Evolutionary conservation across 1,140 invertebrate genomes (phyloP), one percentile per base, ranked within the genome.

Genomic region (Pseudomyrmex flavicornis): DNA sequence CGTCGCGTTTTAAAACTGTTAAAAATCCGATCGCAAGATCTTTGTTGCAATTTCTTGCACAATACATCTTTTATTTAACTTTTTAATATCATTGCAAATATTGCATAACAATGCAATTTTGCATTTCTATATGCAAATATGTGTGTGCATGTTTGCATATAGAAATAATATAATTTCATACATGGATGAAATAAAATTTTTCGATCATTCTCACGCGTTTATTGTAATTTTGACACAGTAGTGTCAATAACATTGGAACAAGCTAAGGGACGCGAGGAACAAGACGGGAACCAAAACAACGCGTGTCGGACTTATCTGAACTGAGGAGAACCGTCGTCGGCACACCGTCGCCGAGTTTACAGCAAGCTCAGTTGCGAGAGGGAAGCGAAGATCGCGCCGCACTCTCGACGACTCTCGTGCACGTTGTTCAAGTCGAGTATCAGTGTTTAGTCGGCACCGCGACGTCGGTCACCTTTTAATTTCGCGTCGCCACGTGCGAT

Each of bases 321-420:
- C 1, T 12, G 35, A 86, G 56, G 61, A 77, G 17, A 17, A 87
- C 50, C 75, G 80, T 54, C 22, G 76, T 26, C 22, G 13, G 56
- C 46, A 48, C 66, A 56, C 44, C 48, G 17, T 61, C 12, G 17
- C 58, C 58, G n/a, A 52, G 26, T 74, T 75, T 82, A 17, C 17
- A 58, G 58, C 69, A 62, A 35, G 44, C 63, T 69, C 68, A 88
- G 85, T 86, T 68, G 82, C 65, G 85, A 72, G 73, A 66, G 82
- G 63, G 70, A 74, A 72, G 72, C 76, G 77, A 35, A 35, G 54
- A 82, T 62, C 61, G 44, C 35, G 48, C 22, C 62, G 68, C 46
- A 9, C 46, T 70, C 66, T 46, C 46, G 52, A 59, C 20, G 20
- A 48, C 26, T 62, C 20, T 56, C 83, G 76, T 15, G 26, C 52